A percentile compares a stretch with the other conserved stretches of the same genome.
Conservation (phyloP, 2,113 vertebrate genomes). For the Taxidea taxus region DNA sequence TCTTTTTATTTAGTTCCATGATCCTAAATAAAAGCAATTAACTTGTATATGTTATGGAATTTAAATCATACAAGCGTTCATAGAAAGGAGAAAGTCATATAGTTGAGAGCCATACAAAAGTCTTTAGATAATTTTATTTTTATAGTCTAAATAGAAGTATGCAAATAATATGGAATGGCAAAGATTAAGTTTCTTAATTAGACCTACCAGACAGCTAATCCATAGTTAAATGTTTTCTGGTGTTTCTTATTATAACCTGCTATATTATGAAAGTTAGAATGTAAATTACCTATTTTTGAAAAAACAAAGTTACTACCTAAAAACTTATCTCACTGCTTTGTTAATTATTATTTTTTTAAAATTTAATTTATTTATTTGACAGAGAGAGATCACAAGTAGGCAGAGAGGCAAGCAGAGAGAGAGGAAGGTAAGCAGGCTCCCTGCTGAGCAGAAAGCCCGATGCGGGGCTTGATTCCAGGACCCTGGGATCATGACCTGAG, state of each 20-base stretch:
- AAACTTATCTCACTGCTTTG: not conserved
- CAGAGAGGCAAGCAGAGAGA: too few relatives aligned
- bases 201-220: not conserved
- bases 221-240: not conserved
- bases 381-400: too few relatives aligned
- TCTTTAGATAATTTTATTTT: conserved; percentile 33
- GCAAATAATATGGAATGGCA: conserved; percentile 6
- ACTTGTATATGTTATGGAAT: not conserved
- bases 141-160: not conserved
- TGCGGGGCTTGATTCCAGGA: too few relatives aligned
- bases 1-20: conserved; percentile 1
- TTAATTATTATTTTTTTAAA: not conserved
- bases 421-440: too few relatives aligned
- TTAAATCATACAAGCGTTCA: conserved; percentile 24
- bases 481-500: too few relatives aligned
- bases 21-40: conserved; percentile 30
- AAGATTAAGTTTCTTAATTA: conserved; percentile 43
- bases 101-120: not conserved
- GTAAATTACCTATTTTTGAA: not conserved
- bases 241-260: conserved; percentile 22
- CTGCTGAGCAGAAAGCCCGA: too few relatives aligned
- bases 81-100: not conserved
- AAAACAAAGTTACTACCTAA: not conserved
- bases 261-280: conserved; percentile 12
- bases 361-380: too few relatives aligned